Conservation (phyloP, 2,888 invertebrate genomes). For the Timema podura region DNA sequence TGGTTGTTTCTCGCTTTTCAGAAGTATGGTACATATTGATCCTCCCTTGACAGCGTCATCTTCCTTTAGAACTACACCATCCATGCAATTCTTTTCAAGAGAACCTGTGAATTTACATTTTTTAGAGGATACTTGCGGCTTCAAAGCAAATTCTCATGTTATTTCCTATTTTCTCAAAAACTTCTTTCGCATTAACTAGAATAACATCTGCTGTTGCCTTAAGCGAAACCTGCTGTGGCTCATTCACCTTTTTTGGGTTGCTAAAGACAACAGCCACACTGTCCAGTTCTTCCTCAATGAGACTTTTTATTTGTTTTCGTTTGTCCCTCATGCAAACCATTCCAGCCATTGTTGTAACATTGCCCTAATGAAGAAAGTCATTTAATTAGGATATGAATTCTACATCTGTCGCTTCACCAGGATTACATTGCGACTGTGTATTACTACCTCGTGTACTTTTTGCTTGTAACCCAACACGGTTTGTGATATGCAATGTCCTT, state of each 20-base stretch:
- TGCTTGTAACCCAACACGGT: background rate
- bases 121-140: background rate
- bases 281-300: background rate
- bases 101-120: background rate
- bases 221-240: background rate
- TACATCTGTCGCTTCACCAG: background rate
- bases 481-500: background rate
- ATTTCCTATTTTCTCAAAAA: background rate
- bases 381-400: background rate
- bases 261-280: background rate
- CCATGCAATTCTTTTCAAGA: background rate
- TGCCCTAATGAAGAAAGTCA: background rate
- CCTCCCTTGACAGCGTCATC: constrained; percentile 1
- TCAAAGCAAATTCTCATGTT: background rate
- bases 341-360: background rate
- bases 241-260: background rate
- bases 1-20: background rate
- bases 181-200: background rate
- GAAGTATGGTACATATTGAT: background rate
- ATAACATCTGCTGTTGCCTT: background rate
- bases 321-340: background rate
- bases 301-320: background rate
- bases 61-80: background rate
- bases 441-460: too few species aligned
- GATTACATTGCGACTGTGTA: background rate